Conservation (phyloP, 2,888 invertebrate species). For the Pegoplata infirma region DNA sequence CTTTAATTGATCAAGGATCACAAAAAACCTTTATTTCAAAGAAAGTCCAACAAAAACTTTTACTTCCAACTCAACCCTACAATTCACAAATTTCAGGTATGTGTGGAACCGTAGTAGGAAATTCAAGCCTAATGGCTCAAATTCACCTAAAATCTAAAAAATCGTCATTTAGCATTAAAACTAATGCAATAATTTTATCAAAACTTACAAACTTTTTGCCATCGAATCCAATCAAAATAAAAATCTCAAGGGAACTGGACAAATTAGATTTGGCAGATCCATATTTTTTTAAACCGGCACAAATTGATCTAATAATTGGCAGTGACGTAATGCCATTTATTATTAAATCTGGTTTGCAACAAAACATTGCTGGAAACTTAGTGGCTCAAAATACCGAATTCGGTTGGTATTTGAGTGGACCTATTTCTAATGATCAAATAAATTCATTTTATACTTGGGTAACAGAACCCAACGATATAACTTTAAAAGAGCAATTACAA, state of each 20-base stretch:
- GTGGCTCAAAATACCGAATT: not conserved
- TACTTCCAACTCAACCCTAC: not conserved
- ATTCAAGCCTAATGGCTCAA: not conserved
- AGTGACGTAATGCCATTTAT: conserved; percentile 8
- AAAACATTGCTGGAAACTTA: not conserved
- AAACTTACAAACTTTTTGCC: not conserved
- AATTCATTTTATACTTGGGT: not conserved
- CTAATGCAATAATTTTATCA: not conserved
- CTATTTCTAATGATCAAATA: not conserved
- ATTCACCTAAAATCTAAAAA: not conserved
- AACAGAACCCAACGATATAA: not conserved
- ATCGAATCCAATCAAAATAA: not conserved
- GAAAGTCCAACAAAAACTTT: conserved; percentile 4
- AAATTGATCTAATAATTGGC: conserved; percentile 30
- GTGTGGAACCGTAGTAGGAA: not conserved
- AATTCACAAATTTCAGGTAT: conserved; percentile 1
- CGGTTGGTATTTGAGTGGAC: not conserved
- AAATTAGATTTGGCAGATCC: conserved; percentile 30
- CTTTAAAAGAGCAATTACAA: not conserved
- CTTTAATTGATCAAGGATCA: not conserved
- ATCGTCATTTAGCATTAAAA: not conserved
- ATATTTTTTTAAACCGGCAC: conserved; percentile 1
- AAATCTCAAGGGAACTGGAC: not conserved
- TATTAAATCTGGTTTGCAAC: not conserved
- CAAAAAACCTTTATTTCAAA: not conserved